phyloP scores from a whole-genome alignment of 2,113 vertebrate genomes.

The Poecilia latipinna region DNA sequence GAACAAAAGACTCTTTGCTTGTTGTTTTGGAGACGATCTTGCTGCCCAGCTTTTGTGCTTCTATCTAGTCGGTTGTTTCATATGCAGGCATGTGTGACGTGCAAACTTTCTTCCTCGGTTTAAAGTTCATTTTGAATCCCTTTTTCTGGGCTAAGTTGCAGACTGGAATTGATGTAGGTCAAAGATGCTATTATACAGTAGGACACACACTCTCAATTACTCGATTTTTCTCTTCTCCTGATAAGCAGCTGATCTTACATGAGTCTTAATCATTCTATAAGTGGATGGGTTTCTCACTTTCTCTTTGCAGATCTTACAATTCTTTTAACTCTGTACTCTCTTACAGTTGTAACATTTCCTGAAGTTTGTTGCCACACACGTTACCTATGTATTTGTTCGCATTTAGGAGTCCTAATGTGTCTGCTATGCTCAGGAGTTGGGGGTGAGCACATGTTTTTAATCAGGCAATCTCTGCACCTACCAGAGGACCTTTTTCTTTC shows the following conservation, averaged over 20 bases:
- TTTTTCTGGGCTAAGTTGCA: not conserved
- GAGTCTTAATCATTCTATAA: conserved; percentile 2
- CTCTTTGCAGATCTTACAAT: not conserved
- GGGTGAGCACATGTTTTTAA: conserved; percentile 71
- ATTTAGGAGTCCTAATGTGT: conserved; percentile 24
- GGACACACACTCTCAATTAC: conserved; percentile 18
- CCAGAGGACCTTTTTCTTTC: conserved; percentile 37
- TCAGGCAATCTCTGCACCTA: conserved; percentile 49
- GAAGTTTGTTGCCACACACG: conserved; percentile 26
- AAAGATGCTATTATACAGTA: conserved; percentile 10
- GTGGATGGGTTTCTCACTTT: not conserved
- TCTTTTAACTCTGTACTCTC: conserved; percentile 1
- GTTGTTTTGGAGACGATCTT: conserved; percentile 41
- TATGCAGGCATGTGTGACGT: conserved; percentile 15
- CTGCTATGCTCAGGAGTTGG: conserved; percentile 44
- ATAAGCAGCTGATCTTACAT: not conserved
- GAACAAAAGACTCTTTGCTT: conserved; percentile 55
- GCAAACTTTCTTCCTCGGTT: conserved; percentile 37
- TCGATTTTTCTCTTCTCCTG: conserved; percentile 2
- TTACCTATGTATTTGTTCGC: conserved; percentile 8
- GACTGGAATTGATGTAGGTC: conserved; percentile 26
- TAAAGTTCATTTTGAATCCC: not conserved
- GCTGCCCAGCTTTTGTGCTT: conserved; percentile 52
- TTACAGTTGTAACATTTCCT: conserved; percentile 34
- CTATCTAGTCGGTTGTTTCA: conserved; percentile 43